These are phyloP conservation scores for Tenthredo mesomela DNA, from an alignment of 2,888 invertebrate genomes.

Conservation along the genomic window DNA sequence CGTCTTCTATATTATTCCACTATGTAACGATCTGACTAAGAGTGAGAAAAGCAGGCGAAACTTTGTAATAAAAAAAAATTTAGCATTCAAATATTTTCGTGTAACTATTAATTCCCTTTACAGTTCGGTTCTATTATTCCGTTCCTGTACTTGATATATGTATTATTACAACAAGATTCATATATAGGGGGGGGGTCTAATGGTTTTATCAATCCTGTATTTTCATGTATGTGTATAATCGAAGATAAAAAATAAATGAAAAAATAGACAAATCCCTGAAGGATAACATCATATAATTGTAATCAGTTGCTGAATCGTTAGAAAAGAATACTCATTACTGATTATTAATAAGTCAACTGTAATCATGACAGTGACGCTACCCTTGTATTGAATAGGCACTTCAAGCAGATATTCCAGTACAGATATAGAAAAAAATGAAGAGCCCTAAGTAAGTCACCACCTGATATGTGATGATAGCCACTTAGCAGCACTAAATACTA, in stretches of 20 bases:
- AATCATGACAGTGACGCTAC: constrained; percentile 18
- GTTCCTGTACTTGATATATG: neutral
- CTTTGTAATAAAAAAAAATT: neutral
- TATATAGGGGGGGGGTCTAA: neutral
- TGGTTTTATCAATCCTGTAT: constrained; percentile 2
- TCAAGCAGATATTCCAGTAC: constrained; percentile 11
- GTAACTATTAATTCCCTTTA: constrained; percentile 27
- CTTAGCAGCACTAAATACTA: constrained; percentile 9
- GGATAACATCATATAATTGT: constrained; percentile 35
- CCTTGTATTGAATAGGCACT: constrained; percentile 29
- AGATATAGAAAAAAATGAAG: constrained; percentile 26
- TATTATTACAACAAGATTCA: neutral
- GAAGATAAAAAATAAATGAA: constrained; percentile 47
- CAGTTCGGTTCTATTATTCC: constrained; percentile 48
- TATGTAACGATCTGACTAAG: neutral
- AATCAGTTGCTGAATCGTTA: constrained; percentile 45
- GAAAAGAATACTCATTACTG: constrained; percentile 35
- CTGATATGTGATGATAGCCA: constrained; percentile 26
- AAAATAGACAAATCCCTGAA: constrained; percentile 43
- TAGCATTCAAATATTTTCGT: constrained; percentile 32
- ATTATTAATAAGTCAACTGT: neutral
- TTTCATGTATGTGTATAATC: constrained; percentile 30
- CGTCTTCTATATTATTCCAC: neutral
- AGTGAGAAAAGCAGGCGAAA: neutral
- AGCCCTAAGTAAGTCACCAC: neutral